Base-by-base conservation (phyloP, 2,113 vertebrate genomes). In the Sinocyclocheilus grahami region DNA sequence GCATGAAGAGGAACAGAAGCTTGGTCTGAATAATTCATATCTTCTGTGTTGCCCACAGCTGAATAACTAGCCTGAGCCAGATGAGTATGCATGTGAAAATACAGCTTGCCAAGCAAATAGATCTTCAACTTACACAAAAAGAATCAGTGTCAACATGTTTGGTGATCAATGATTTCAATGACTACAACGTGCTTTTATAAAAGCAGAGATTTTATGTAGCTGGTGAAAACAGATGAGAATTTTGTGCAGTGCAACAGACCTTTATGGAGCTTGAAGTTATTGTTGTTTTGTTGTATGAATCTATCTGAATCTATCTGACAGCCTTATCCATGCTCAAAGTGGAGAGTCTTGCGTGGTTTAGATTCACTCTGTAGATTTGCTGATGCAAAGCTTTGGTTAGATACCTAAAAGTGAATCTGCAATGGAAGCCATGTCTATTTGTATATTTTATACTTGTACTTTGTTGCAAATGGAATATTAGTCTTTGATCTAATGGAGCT, bases 11-110 rank as follows among this genome's bases (percentile, higher is more conserved):
- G 16, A 87, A 83, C 86, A 85, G 63, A 90, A 87, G 85, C 65
- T 87, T 51, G n/a, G 12, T 86, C 53, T 90, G 78, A 90, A 88
- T 88, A 69, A 88, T 88, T 83, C 18, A 88, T 87, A 51, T n/a
- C 14, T 37, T 79, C 33, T 60, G 24, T 86, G 82, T 63, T 39
- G 60, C 42, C 84, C 69, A 58, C 65, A 75, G 65, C 46, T 12
- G 75, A 87, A 79, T 65, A 46, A 85, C 85, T 53, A 20, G 33
- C 42, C 8, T 58, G 30, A 60, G 24, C 46, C 37, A 60, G 11
- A 80, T 39, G 74, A 75, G 27, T 16, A 48, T 78, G 60, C 65
- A 58, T 37, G 65, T 27, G 27, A 18, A 63, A 78, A 37, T 37
- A 69, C 7, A 82, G 9, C 33, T 46, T 48, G 30, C n/a, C 22